A percentile compares a stretch with the other conserved stretches of the same genome.
Evolutionary conservation across 1,140 invertebrate genomes (phyloP).

Genomic region (Amphibalanus amphitrite): DNA sequence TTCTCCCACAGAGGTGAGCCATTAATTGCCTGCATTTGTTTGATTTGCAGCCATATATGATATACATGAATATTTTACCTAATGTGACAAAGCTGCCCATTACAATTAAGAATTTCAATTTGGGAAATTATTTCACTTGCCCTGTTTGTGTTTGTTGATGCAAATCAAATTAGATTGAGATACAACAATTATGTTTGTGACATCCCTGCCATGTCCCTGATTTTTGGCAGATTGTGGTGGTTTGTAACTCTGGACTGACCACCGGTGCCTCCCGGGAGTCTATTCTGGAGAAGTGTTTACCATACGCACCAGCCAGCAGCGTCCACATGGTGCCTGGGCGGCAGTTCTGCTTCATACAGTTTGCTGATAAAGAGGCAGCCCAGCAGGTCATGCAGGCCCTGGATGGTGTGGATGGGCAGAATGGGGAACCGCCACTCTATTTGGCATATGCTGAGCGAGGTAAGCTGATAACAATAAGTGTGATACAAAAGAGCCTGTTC

Average conservation of each 20-base stretch:
- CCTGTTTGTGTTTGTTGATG: background rate
- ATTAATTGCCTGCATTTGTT: no score
- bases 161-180: background rate
- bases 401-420: constrained; percentile 33
- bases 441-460: constrained; percentile 40
- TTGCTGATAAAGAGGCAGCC: constrained; percentile 30
- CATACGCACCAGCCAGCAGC: constrained; percentile 33
- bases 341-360: constrained; percentile 55
- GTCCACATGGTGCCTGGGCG: constrained; percentile 49
- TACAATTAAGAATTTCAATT: no score
- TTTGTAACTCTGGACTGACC: constrained; percentile 56
- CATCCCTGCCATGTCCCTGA: background rate
- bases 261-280: constrained; percentile 45
- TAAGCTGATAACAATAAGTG: no score
- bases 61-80: no score
- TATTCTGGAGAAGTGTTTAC: constrained; percentile 33
- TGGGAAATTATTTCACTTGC: no score
- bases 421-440: constrained; percentile 39
- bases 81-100: no score
- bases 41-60: no score
- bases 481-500: no score
- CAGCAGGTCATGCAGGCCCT: constrained; percentile 31
- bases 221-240: constrained; percentile 26
- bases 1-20: background rate
- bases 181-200: background rate